Conservation (phyloP, 2,888 invertebrate species). For the Saturnia pavonia region DNA sequence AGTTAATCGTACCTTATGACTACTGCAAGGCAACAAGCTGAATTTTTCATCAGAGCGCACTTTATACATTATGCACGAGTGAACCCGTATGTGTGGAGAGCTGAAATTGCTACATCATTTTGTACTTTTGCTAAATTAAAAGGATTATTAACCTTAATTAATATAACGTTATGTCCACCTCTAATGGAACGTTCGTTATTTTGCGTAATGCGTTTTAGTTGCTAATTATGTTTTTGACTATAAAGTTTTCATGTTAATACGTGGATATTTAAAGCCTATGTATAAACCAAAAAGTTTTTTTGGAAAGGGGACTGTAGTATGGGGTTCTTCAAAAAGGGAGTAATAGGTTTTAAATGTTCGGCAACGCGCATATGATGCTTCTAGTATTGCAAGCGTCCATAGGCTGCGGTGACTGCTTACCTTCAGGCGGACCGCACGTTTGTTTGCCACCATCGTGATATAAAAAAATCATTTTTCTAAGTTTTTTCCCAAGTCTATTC, state of each 20-base stretch:
- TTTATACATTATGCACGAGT: constrained; percentile 40
- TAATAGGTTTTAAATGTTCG: too few relatives aligned
- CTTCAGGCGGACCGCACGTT: too few relatives aligned
- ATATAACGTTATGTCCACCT: constrained; percentile 13
- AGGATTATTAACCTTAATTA: constrained; percentile 16
- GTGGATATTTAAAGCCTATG: neutral
- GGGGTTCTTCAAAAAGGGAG: too few relatives aligned
- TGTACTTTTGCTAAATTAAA: constrained; percentile 18
- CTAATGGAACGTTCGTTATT: neutral
- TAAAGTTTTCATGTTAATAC: neutral
- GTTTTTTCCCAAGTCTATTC: neutral
- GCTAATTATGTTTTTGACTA: neutral
- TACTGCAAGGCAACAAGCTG: constrained; percentile 27
- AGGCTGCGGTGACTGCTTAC: too few relatives aligned
- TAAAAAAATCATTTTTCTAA: too few relatives aligned
- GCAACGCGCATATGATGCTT: too few relatives aligned
- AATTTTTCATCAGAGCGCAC: constrained; percentile 34
- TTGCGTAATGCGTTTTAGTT: neutral
- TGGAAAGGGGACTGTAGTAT: too few relatives aligned
- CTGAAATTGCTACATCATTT: constrained; percentile 15
- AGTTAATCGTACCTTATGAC: constrained; percentile 26
- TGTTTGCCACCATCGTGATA: too few relatives aligned
- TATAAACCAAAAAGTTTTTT: neutral
- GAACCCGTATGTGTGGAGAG: constrained; percentile 22
- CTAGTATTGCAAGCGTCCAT: too few relatives aligned